phyloP scores from a whole-genome alignment of 2,113 vertebrate genomes.

The Rhineura floridana region DNA sequence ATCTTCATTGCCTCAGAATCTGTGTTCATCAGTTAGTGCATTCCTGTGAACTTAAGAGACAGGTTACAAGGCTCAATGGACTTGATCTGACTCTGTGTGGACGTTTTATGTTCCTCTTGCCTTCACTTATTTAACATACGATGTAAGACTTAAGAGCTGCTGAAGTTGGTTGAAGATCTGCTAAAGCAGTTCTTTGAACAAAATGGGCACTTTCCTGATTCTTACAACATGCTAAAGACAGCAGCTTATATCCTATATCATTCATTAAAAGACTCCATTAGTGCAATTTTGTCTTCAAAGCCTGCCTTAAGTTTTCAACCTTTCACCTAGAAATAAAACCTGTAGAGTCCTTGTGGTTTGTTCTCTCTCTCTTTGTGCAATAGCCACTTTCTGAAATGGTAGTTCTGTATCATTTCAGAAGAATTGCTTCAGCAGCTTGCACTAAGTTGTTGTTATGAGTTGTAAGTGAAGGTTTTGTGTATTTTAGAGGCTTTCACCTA shows the following conservation, averaged over 20 bases:
- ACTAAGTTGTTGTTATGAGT: too few species aligned
- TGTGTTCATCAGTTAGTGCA: background rate
- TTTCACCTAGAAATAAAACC: constrained; percentile 13
- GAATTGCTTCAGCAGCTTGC: background rate
- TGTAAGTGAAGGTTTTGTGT: background rate
- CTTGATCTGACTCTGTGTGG: background rate
- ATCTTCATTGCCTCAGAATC: background rate
- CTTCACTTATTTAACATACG: background rate
- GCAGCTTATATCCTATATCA: background rate
- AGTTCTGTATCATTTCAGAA: constrained; percentile 2
- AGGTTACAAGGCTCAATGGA: background rate
- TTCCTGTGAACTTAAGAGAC: background rate
- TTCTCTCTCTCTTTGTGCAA: background rate
- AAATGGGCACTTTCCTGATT: background rate
- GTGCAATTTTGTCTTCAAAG: background rate
- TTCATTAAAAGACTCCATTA: background rate
- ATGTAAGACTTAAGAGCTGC: background rate
- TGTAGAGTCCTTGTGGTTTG: background rate
- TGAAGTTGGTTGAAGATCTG: background rate
- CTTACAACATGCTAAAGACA: background rate
- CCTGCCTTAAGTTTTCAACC: background rate
- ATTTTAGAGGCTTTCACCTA: background rate
- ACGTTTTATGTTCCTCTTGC: background rate
- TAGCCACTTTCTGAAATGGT: background rate
- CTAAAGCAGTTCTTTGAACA: background rate